A percentile compares a stretch with the other conserved stretches of the same genome.
Evolutionary conservation across 2,797 vertebrate genomes (phyloP).

Genomic region (Sternarchorhynchus goeldii): DNA sequence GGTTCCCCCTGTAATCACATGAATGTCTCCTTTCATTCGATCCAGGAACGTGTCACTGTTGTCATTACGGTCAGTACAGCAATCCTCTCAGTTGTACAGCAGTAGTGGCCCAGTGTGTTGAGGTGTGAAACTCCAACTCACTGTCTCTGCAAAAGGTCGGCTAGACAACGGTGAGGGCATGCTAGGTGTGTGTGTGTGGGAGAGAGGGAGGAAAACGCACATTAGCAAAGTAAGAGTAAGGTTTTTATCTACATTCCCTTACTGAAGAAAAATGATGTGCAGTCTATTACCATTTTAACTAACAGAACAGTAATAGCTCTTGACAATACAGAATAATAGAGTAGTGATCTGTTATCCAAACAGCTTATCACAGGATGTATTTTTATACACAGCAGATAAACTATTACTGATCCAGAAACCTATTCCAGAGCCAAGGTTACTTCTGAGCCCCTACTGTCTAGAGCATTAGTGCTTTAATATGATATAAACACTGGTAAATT

Average conservation of each 20-base stretch:
- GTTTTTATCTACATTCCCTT: too few species aligned
- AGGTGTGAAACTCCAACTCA: not conserved
- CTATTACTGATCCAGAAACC: too few species aligned
- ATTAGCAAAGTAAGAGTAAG: too few species aligned
- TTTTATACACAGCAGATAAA: too few species aligned
- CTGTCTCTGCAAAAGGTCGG: not conserved
- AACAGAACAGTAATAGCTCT: not conserved
- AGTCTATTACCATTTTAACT: too few species aligned
- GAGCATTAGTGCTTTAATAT: too few species aligned
- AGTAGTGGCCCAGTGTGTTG: not conserved
- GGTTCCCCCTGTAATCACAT: slow-evolving; percentile 32
- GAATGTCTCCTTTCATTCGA: slow-evolving; percentile 23
- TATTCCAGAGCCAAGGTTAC: too few species aligned
- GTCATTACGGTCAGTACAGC: slow-evolving; percentile 8
- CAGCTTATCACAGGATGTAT: not conserved
- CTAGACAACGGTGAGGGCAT: too few species aligned
- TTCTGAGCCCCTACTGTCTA: too few species aligned
- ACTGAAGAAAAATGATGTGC: too few species aligned
- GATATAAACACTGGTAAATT: not conserved
- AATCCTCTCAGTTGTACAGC: not conserved
- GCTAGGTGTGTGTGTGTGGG: not conserved
- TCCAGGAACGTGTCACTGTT: not conserved
- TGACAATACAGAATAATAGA: not conserved
- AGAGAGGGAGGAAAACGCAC: too few species aligned
- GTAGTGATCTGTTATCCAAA: not conserved